Evolutionary conservation across 1,140 invertebrate species (phyloP), one percentile per base, ranked within the genome.

Genomic region (Drosophila nannoptera): DNA sequence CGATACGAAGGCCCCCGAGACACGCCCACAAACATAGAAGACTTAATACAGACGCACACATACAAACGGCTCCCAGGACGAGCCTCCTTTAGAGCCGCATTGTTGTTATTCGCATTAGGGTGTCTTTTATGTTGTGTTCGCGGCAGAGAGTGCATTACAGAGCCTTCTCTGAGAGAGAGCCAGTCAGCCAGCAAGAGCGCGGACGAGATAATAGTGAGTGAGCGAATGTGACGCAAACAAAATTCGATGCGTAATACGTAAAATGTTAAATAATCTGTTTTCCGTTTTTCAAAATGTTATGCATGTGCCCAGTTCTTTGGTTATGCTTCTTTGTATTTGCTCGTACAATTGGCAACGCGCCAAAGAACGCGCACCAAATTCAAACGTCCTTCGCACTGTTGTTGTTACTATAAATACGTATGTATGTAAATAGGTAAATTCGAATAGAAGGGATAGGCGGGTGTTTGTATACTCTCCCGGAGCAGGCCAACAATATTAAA

Each of bases 61-160:
- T 52, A 40, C n/a, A 64, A 32, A 59, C 36, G 53, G 54, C 33
- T 70, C 22, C 59, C 77, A 84, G 80, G 80, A 84, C 80, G 80
- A 84, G 80, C 80, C 80, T 84, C 73, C 81, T 84, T 84, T 82
- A 73, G 8, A 56, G 52, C 50, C 31, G 22, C 50, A 49, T 66
- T 66, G 29, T 36, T 55, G 22, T 55, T 46, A 31, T 35, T 43
- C 36, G 32, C n/a, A 45, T 29, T 63, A 50, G 64, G 60, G 16
- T 70, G 40, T 54, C n/a, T 64, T 32, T 40, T 11, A 43, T 54
- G 7, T 53, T 11, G 53, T 49, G 11, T 12, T 32, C 11, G 33
- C 32, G 5, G 38, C 32, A 46, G 22, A 50, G 60, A 35, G 46
- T 4, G 14, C 1, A 33, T n/a, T 7, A 9, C 8, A 38, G 33